phyloP scores from a whole-genome alignment of 2,888 invertebrate species.

The Scaptomyza polygonia region DNA sequence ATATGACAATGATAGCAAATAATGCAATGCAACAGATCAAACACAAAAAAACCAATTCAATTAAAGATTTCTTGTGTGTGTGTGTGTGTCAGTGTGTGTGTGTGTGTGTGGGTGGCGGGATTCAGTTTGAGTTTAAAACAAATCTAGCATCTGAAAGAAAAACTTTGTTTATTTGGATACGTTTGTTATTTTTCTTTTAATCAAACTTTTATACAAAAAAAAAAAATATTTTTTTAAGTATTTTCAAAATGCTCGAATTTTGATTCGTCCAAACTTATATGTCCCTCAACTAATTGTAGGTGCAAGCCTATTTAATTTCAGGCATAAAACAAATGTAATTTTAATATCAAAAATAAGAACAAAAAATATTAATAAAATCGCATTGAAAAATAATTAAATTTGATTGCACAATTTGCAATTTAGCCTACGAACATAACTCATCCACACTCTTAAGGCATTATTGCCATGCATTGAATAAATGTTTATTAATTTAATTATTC shows the following conservation, averaged over 20 bases:
- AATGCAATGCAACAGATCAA: conserved; percentile 16
- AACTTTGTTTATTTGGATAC: neutral
- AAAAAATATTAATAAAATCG: no score
- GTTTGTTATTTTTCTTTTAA: neutral
- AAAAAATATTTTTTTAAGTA: no score
- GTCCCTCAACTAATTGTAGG: no score
- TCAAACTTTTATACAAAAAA: no score
- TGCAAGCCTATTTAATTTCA: no score
- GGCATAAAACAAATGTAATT: no score
- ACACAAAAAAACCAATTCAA: conserved; percentile 3
- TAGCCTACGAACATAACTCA: neutral
- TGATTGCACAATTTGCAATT: conserved; percentile 3
- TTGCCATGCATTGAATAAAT: neutral
- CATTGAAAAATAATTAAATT: neutral
- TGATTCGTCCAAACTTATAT: no score
- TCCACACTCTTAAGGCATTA: neutral
- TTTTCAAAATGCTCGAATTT: no score
- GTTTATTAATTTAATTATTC: neutral
- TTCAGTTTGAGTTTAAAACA: neutral
- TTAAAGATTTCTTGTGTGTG: neutral
- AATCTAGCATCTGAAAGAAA: conserved; percentile 22
- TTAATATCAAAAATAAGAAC: no score
- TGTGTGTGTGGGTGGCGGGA: neutral
- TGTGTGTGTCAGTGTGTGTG: neutral
- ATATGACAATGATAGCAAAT: conserved; percentile 51